phyloP scores from a whole-genome alignment of 1,140 invertebrate genomes.

The Aphaenogaster ashmeadi region DNA sequence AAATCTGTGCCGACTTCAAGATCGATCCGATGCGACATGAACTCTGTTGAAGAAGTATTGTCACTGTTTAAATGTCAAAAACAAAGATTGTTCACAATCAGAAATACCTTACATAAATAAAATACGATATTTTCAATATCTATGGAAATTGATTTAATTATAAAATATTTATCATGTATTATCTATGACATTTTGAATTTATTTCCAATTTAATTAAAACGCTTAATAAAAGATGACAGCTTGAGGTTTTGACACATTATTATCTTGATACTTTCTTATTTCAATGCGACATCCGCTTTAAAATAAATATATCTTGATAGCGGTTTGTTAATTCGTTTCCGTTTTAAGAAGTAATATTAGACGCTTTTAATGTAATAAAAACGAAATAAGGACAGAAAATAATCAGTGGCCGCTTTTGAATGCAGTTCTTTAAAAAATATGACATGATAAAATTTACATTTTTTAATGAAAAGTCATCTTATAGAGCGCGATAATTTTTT shows the following conservation, averaged over 20 bases:
- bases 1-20: conserved; percentile 27
- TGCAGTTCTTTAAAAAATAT: background rate
- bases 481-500: conserved; percentile 12
- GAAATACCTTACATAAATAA: background rate
- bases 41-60: background rate
- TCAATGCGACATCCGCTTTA: background rate
- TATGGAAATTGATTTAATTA: background rate
- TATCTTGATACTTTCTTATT: background rate
- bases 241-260: background rate
- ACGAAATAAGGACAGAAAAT: background rate
- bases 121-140: background rate
- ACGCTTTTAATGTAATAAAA: background rate
- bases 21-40: background rate
- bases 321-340: background rate
- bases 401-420: background rate
- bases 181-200: background rate
- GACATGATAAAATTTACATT: background rate
- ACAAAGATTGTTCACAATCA: background rate
- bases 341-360: background rate
- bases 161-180: background rate
- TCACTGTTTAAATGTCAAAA: background rate
- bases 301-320: background rate
- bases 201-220: background rate
- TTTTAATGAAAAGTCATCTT: background rate
- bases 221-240: background rate